Evolutionary conservation across 2,113 vertebrate genomes (phyloP).

Genomic region (Rousettus leschenaultii): DNA sequence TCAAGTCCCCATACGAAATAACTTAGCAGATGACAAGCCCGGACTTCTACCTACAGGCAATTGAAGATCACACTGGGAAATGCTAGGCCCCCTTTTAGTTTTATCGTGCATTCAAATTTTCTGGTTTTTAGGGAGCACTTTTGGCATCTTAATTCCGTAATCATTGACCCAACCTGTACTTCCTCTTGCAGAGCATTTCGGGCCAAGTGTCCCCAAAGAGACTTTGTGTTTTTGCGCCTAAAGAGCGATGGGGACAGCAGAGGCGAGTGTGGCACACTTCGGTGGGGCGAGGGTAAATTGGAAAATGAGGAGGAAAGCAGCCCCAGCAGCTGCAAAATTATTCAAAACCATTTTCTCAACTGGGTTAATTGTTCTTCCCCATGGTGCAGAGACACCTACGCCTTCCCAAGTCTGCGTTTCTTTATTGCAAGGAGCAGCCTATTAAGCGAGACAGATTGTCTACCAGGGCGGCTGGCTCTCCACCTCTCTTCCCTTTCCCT

Average conservation of each 20-base stretch:
- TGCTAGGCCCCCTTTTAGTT: not conserved
- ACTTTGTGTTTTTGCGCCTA: not conserved
- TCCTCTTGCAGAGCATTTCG: not conserved
- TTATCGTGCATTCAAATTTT: not conserved
- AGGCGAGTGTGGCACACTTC: not conserved
- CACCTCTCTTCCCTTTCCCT: not conserved
- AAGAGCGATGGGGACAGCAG: not conserved
- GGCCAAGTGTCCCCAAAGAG: not conserved
- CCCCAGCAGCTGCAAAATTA: slow-evolving; percentile 34
- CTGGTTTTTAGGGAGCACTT: not conserved
- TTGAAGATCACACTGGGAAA: not conserved
- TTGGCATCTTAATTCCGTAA: not conserved
- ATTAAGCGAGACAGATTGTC: slow-evolving; percentile 50
- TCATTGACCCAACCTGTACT: not conserved
- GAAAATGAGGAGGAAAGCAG: slow-evolving; percentile 23
- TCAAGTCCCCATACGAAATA: not conserved
- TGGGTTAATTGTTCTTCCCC: slow-evolving; percentile 61
- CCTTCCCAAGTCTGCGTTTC: not conserved
- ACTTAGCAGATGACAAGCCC: not conserved
- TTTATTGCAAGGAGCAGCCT: slow-evolving; percentile 37
- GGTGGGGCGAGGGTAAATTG: not conserved
- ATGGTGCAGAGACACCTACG: not conserved
- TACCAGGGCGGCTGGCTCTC: not conserved
- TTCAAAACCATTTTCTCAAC: slow-evolving; percentile 56
- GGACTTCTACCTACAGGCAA: not conserved